A percentile compares a stretch with the other conserved stretches of the same genome.
These are phyloP conservation scores for Cepphus grylle DNA, from an alignment of 2,113 vertebrate species.

Conservation along the genomic window DNA sequence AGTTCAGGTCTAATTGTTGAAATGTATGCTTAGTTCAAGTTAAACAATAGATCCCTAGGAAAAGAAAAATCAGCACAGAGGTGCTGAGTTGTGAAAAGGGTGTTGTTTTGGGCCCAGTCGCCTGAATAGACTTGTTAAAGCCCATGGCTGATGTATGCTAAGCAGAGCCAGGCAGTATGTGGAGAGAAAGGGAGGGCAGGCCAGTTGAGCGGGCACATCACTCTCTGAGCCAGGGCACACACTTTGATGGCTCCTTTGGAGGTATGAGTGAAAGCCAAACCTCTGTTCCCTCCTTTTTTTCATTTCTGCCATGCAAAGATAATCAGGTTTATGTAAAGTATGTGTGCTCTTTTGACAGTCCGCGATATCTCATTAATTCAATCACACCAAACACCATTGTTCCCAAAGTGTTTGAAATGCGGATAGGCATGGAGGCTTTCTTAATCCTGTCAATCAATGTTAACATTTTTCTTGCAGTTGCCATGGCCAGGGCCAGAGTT, in stretches of 20 bases:
- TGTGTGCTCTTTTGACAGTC: slow-evolving; percentile 99
- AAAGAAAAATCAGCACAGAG: slow-evolving; percentile 73
- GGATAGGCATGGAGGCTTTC: slow-evolving; percentile 89
- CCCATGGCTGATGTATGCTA: slow-evolving; percentile 88
- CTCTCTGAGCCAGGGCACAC: slow-evolving; percentile 76
- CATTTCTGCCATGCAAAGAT: slow-evolving; percentile 99
- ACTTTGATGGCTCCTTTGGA: slow-evolving; percentile 86
- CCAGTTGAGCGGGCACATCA: slow-evolving; percentile 80
- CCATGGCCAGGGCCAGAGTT: slow-evolving; percentile 99
- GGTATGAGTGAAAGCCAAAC: slow-evolving; percentile 83
- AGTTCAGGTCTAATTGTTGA: slow-evolving; percentile 74
- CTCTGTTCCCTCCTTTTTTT: slow-evolving; percentile 78
- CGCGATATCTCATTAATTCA: slow-evolving; percentile 99
- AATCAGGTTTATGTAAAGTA: slow-evolving; percentile 99
- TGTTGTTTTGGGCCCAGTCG: slow-evolving; percentile 78
- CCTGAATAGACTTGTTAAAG: slow-evolving; percentile 96
- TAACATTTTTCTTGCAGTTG: slow-evolving; percentile 99
- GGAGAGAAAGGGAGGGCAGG: slow-evolving; percentile 78
- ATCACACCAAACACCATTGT: slow-evolving; percentile 98
- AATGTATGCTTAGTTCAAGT: slow-evolving; percentile 77
- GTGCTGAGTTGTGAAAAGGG: slow-evolving; percentile 81
- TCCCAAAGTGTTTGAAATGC: slow-evolving; percentile 99
- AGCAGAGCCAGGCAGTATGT: slow-evolving; percentile 76
- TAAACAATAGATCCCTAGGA: slow-evolving; percentile 78
- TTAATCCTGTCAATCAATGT: slow-evolving; percentile 99